Base-by-base conservation (phyloP, 2,888 invertebrate species). In the Sclerodermus sp. region DNA sequence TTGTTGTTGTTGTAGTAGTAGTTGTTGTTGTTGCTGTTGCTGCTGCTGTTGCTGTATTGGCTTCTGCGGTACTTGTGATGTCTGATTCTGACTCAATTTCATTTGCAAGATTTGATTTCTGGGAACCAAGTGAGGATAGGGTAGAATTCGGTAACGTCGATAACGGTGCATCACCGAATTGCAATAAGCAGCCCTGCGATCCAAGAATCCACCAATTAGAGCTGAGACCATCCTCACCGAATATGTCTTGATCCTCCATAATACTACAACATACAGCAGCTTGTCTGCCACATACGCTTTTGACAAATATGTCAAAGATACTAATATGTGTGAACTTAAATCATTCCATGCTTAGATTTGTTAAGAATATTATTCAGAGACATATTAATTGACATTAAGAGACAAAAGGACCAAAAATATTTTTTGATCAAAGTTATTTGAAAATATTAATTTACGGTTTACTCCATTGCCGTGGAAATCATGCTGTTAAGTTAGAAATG, bases 171-270 rank as follows among this genome's bases (percentile, higher is more conserved):
- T 71, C 73, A 57, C 68, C 58, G 54, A 60, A 23, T 58, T 64
- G 55, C 53, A 67, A 39, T 51, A 57, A 63, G 58, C 55, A 67
- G 62, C 67, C 73, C 72, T 76, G 76, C 37, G 76, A 70, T 62
- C 75, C 75, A 59, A 76, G 53, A 61, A 76, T 58, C 77, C 77
- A 77, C 64, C 74, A 68, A 62, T 75, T 77, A 66, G 72, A 67
- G 51, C 58, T 61, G 49, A 62, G 60, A 53, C 66, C 68, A 58
- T 62, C 63, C 57, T 71, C 68, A 58, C 64, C 62, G 42, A 68
- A 57, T 53, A 65, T 65, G 51, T 64, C 71, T 54, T 69, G 67
- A 66, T 71, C 69, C 66, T 74, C 74, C 61, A 64, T 60, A 63
- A 66, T 66, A 62, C 74, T 74, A 74, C 69, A 72, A 73, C 70